Evolutionary conservation across 2,113 vertebrate genomes (phyloP).

Genomic region (Lampris megalopsis): DNA sequence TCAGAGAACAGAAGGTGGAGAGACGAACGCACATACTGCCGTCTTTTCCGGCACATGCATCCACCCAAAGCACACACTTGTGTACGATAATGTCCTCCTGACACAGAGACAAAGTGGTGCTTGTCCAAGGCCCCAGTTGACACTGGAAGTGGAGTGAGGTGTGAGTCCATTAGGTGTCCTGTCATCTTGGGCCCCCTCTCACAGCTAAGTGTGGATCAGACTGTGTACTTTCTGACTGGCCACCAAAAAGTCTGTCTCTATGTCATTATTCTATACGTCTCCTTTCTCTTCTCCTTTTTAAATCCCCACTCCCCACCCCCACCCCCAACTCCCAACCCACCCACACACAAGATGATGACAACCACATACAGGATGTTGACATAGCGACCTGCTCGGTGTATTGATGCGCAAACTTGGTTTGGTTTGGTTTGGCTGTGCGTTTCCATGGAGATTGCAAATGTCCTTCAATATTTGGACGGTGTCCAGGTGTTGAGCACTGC

Average conservation of each 20-base stretch:
- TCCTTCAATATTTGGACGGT: constrained; percentile 17
- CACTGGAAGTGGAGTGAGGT: constrained; percentile 5
- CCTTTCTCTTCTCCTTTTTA: background rate
- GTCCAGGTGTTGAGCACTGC: constrained; percentile 5
- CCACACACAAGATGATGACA: background rate
- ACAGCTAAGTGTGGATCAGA: constrained; percentile 13
- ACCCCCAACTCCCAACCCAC: background rate
- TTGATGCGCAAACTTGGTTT: constrained; percentile 3
- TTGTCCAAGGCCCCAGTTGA: constrained; percentile 21
- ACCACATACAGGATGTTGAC: constrained; percentile 17
- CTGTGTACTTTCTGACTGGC: constrained; percentile 14
- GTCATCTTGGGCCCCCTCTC: constrained; percentile 21
- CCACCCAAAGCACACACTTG: background rate
- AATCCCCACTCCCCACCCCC: background rate
- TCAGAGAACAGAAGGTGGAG: no score
- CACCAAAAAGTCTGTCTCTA: background rate
- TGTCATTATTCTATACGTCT: background rate
- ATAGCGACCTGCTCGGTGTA: constrained; percentile 38
- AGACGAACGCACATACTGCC: no score
- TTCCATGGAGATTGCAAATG: constrained; percentile 56
- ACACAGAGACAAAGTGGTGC: background rate
- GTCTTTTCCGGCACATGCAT: background rate
- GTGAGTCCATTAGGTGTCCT: constrained; percentile 4
- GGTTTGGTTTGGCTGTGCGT: constrained; percentile 41
- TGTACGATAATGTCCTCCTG: background rate